These are phyloP conservation scores for Drosophila rubida DNA, from an alignment of 2,888 invertebrate species.

Conservation along the genomic window DNA sequence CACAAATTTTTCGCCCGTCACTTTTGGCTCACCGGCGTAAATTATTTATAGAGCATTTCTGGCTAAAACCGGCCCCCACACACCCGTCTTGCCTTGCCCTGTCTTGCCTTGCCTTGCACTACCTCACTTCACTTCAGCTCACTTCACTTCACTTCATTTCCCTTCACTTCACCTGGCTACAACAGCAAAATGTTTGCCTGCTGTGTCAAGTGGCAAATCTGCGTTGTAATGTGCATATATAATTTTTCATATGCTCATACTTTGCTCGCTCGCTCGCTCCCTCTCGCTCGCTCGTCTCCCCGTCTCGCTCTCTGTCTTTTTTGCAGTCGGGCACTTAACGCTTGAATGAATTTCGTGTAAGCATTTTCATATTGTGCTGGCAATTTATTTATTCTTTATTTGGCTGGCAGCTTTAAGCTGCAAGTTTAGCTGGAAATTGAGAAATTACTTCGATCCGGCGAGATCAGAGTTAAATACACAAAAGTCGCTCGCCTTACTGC, in stretches of 20 bases:
- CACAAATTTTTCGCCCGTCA: slow-evolving; percentile 56
- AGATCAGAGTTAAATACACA: not conserved
- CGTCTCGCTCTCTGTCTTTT: not conserved
- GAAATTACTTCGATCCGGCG: not conserved
- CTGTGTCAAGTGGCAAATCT: slow-evolving; percentile 75
- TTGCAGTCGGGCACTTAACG: slow-evolving; percentile 52
- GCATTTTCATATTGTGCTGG: slow-evolving; percentile 36
- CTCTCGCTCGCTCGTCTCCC: not conserved
- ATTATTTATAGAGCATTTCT: slow-evolving; percentile 62
- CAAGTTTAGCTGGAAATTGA: not conserved
- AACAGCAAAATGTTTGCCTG: slow-evolving; percentile 38
- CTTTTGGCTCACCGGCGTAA: slow-evolving; percentile 54
- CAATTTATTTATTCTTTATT: slow-evolving; percentile 6
- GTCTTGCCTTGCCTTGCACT: slow-evolving; percentile 7
- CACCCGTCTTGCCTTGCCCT: not conserved
- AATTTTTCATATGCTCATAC: slow-evolving; percentile 62
- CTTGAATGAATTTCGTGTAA: slow-evolving; percentile 65
- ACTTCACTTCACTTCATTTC: not conserved
- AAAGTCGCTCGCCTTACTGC: not conserved
- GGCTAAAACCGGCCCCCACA: not conserved
- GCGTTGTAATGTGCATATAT: slow-evolving; percentile 80
- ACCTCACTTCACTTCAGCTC: not conserved
- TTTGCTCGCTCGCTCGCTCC: slow-evolving; percentile 18
- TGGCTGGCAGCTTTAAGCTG: not conserved
- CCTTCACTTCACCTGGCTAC: not conserved